A percentile compares a stretch with the other conserved stretches of the same genome.
Evolutionary conservation across 2,888 invertebrate genomes (phyloP).

Genomic region (Cryptocheilus praepositus): DNA sequence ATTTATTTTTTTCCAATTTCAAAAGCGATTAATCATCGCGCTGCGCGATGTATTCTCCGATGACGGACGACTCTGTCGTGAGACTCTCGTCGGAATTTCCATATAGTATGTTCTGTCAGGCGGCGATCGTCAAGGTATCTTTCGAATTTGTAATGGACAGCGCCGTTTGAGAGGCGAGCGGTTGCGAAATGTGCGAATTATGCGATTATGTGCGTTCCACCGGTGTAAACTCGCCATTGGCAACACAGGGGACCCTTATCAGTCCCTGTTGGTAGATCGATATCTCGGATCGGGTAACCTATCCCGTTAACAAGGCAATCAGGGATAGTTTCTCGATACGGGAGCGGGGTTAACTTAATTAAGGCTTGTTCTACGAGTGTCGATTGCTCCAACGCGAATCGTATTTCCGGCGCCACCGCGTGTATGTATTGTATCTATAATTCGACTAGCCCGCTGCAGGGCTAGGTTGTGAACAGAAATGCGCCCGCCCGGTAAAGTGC

Average conservation of each 20-base stretch:
- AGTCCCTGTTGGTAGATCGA: conserved; percentile 64
- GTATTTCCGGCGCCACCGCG: conserved; percentile 30
- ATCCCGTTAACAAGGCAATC: conserved; percentile 67
- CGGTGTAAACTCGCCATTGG: conserved; percentile 1
- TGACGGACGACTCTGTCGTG: conserved; percentile 9
- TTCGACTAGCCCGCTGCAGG: too few relatives aligned
- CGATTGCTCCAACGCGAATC: conserved; percentile 62
- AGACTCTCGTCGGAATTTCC: conserved; percentile 20
- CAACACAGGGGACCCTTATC: conserved; percentile 64
- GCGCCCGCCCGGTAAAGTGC: too few relatives aligned
- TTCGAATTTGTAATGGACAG: too few relatives aligned
- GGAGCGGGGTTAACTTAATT: conserved; percentile 71
- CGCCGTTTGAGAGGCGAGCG: too few relatives aligned
- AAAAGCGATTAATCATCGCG: conserved; percentile 43
- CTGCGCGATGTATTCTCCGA: conserved; percentile 10
- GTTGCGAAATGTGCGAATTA: conserved; percentile 5
- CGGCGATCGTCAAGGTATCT: too few relatives aligned
- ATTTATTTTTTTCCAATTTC: conserved; percentile 44
- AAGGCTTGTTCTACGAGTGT: conserved; percentile 70
- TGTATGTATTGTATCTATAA: too few relatives aligned
- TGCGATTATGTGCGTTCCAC: not conserved
- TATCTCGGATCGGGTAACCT: conserved; percentile 56
- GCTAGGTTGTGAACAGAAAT: too few relatives aligned
- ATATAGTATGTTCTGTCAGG: not conserved
- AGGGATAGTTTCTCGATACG: conserved; percentile 69